phyloP scores from a whole-genome alignment of 2,888 invertebrate genomes.

The Standfussiana lucernea region DNA sequence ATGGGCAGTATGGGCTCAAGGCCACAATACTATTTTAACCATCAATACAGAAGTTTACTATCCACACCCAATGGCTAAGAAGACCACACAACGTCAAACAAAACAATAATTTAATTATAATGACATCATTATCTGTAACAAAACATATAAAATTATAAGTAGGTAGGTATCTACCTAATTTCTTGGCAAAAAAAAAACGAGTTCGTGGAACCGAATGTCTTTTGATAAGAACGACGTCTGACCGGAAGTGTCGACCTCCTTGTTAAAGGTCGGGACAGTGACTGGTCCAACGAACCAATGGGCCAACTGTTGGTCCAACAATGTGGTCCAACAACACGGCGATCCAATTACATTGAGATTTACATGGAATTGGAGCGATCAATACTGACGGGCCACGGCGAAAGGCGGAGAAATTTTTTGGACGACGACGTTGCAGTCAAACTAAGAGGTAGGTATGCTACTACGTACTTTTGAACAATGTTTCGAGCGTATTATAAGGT shows the following conservation, averaged over 20 bases:
- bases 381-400: slow-evolving; percentile 40
- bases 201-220: slow-evolving; percentile 43
- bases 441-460: background rate
- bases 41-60: background rate
- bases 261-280: slow-evolving; percentile 78
- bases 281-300: slow-evolving; percentile 35
- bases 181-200: slow-evolving; percentile 53
- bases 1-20: too few relatives aligned
- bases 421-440: background rate
- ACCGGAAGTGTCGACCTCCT: slow-evolving; percentile 74
- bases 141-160: slow-evolving; percentile 21
- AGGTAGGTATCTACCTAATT: slow-evolving; percentile 13
- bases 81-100: slow-evolving; percentile 45
- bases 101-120: slow-evolving; percentile 14
- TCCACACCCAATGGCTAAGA: background rate
- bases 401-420: slow-evolving; percentile 62
- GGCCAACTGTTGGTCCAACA: slow-evolving; percentile 60
- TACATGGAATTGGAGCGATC: slow-evolving; percentile 68
- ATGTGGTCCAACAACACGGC: slow-evolving; percentile 45
- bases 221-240: slow-evolving; percentile 63
- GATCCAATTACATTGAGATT: slow-evolving; percentile 63
- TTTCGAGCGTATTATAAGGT: background rate
- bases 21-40: background rate
- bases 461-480: background rate
- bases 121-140: slow-evolving; percentile 4